Percentiles rank a stretch among this genome's conserved stretches.
Conservation (phyloP, 2,888 invertebrate species). For the Hirtodrosophila confusa region DNA sequence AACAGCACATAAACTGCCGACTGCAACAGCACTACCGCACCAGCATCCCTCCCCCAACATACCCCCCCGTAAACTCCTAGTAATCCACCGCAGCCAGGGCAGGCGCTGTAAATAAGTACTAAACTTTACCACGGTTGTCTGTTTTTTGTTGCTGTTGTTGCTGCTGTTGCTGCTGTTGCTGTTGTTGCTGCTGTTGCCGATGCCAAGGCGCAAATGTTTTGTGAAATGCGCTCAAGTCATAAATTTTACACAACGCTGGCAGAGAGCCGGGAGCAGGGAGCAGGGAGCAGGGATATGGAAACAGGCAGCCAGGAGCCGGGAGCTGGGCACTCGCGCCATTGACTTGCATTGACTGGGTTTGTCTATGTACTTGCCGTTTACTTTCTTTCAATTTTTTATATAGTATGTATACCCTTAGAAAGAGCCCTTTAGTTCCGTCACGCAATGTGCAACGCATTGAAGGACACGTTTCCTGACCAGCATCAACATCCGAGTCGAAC, state of each 20-base stretch:
- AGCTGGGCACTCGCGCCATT: conserved; percentile 49
- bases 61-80: conserved; percentile 21
- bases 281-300: background rate
- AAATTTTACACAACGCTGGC: conserved; percentile 68
- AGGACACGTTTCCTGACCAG: too few relatives aligned
- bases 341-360: conserved; percentile 73
- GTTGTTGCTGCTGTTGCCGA: conserved; percentile 35
- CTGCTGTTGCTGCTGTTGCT: conserved; percentile 6
- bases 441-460: background rate
- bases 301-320: conserved; percentile 1
- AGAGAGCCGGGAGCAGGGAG: conserved; percentile 20
- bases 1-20: conserved; percentile 74
- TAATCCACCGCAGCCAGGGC: conserved; percentile 58
- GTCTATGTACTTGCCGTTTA: conserved; percentile 67
- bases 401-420: background rate
- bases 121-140: conserved; percentile 71
- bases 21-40: conserved; percentile 37
- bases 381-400: conserved; percentile 40
- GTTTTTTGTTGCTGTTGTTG: conserved; percentile 39
- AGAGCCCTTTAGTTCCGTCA: background rate
- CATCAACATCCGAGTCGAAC: too few relatives aligned
- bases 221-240: conserved; percentile 77
- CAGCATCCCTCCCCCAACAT: conserved; percentile 6
- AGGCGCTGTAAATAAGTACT: conserved; percentile 69
- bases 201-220: conserved; percentile 74